A percentile compares a stretch with the other conserved stretches of the same genome.
These are phyloP conservation scores for Drosophila elegans DNA, from an alignment of 1,140 invertebrate species.

Conservation along the genomic window DNA sequence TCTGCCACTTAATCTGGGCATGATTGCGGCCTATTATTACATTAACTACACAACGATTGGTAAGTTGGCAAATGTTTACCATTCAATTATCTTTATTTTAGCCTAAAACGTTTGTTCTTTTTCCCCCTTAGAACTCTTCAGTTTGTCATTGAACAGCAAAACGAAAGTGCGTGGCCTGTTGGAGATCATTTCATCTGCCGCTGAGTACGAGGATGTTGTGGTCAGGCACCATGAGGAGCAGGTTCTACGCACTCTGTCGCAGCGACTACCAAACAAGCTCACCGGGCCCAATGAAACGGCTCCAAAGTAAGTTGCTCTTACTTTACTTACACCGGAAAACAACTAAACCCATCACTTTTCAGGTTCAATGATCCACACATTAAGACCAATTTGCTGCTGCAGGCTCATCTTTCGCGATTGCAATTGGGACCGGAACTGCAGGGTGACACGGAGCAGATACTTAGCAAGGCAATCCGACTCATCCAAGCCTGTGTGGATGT, in stretches of 20 bases:
- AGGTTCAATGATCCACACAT: slow-evolving; percentile 98
- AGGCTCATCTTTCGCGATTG: slow-evolving; percentile 97
- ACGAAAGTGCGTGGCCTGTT: slow-evolving; percentile 98
- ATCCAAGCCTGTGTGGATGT: slow-evolving; percentile 99
- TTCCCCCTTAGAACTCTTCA: slow-evolving; percentile 93
- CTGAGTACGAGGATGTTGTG: slow-evolving; percentile 97
- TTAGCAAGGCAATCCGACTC: slow-evolving; percentile 94
- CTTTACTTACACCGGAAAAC: neutral
- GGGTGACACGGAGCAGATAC: slow-evolving; percentile 96
- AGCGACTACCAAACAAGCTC: slow-evolving; percentile 92
- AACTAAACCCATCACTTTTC: slow-evolving; percentile 41
- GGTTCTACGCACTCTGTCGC: slow-evolving; percentile 92
- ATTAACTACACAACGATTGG: slow-evolving; percentile 99
- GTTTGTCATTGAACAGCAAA: slow-evolving; percentile 97
- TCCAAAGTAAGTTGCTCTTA: slow-evolving; percentile 84
- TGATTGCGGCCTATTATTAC: slow-evolving; percentile 99
- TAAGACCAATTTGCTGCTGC: slow-evolving; percentile 97
- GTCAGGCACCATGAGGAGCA: slow-evolving; percentile 98
- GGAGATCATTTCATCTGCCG: slow-evolving; percentile 99
- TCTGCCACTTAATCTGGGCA: slow-evolving; percentile 97
- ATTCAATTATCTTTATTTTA: neutral
- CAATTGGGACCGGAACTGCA: slow-evolving; percentile 98
- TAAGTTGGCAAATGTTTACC: slow-evolving; percentile 81
- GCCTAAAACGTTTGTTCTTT: neutral
- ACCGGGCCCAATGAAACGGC: slow-evolving; percentile 86